Evolutionary conservation across 2,113 vertebrate genomes (phyloP).

Genomic region (Psammodynastes pulverulentus): DNA sequence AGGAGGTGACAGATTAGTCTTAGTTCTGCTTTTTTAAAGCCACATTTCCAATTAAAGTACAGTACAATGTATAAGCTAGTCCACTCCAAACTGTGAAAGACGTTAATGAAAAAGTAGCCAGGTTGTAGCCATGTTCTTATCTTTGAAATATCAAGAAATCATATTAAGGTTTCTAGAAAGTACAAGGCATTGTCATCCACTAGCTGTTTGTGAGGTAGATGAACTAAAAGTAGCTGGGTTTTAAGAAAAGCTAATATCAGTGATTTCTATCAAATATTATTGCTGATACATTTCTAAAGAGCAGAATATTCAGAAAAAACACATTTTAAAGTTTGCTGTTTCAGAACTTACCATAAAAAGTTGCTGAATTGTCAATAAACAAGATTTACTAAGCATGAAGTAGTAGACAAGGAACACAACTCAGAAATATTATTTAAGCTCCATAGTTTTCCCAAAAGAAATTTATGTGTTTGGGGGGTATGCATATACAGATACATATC

Average conservation of each 20-base stretch:
- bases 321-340: background rate
- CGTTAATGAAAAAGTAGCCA: background rate
- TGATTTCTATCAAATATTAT: background rate
- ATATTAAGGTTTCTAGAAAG: constrained; percentile 1
- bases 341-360: background rate
- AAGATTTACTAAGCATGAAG: background rate
- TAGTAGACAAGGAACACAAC: background rate
- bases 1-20: constrained; percentile 8
- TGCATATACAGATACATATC: background rate
- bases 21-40: constrained; percentile 9
- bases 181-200: background rate
- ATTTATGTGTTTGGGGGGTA: no score
- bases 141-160: constrained; percentile 1
- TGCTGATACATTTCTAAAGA: background rate
- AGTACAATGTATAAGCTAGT: background rate
- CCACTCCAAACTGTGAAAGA: constrained; percentile 5
- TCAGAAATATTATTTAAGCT: background rate
- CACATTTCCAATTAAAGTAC: constrained; percentile 13
- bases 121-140: background rate
- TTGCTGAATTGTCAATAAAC: background rate
- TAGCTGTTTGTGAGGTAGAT: background rate
- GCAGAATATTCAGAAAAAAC: background rate
- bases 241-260: background rate
- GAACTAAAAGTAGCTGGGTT: background rate
- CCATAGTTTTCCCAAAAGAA: background rate